Conservation (phyloP, 2,888 invertebrate genomes). For the Acronicta psi region DNA sequence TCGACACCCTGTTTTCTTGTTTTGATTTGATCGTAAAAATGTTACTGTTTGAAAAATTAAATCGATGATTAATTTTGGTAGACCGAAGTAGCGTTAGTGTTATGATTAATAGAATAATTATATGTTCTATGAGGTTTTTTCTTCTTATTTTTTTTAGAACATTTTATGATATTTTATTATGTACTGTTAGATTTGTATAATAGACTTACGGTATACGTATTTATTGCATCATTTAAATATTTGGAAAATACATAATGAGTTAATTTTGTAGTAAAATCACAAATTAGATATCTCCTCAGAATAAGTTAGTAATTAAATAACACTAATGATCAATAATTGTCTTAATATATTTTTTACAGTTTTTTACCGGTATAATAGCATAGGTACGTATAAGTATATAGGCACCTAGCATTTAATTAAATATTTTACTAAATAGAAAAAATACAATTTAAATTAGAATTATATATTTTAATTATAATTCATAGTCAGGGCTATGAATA, state of each 20-base stretch:
- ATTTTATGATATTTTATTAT: slow-evolving; percentile 16
- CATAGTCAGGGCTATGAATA: slow-evolving; percentile 55
- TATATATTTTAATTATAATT: slow-evolving; percentile 14
- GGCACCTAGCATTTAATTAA: too few species aligned
- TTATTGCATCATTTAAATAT: background rate
- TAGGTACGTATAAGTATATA: too few species aligned
- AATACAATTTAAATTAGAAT: too few species aligned
- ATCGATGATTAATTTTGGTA: slow-evolving; percentile 27
- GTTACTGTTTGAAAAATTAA: slow-evolving; percentile 10
- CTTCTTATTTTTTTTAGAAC: slow-evolving; percentile 15
- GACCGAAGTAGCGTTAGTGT: slow-evolving; percentile 18
- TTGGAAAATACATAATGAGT: background rate
- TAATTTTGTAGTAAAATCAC: background rate
- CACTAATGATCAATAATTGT: background rate
- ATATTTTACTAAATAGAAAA: too few species aligned
- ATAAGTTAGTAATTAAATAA: background rate
- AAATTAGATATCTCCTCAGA: background rate
- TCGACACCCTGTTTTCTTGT: slow-evolving; percentile 12
- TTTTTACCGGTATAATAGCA: too few species aligned
- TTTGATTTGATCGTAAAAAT: background rate
- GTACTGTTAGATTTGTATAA: slow-evolving; percentile 1
- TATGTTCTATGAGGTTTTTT: slow-evolving; percentile 18
- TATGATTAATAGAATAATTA: slow-evolving; percentile 47
- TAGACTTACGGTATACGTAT: slow-evolving; percentile 11
- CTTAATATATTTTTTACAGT: background rate